Conservation (phyloP, 2,888 invertebrate genomes). For the Rhyacophila evoluta region DNA sequence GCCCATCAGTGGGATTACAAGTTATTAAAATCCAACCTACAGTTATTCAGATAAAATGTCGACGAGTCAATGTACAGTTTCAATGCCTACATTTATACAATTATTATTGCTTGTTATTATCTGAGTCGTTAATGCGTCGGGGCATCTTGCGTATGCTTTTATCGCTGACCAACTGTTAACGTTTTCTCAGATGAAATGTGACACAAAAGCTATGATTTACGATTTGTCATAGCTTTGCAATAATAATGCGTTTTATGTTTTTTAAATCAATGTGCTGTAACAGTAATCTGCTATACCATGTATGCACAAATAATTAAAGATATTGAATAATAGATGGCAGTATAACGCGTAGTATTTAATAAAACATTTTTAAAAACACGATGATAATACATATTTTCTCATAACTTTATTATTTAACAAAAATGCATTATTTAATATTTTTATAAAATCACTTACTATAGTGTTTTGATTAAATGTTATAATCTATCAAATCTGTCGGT, state of each 20-base stretch:
- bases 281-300: background rate
- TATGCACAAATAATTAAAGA: background rate
- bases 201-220: background rate
- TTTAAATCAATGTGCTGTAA: background rate
- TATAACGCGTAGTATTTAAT: too few species aligned
- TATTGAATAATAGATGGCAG: background rate
- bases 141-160: background rate
- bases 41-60: background rate
- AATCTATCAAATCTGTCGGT: too few species aligned
- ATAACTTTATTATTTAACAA: background rate
- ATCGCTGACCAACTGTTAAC: background rate
- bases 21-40: conserved; percentile 1
- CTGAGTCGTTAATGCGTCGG: background rate
- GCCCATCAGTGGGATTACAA: background rate
- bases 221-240: background rate
- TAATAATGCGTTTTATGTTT: background rate
- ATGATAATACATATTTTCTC: too few species aligned
- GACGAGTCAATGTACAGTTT: background rate
- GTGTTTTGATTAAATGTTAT: background rate
- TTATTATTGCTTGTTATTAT: background rate
- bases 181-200: background rate
- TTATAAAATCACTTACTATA: background rate
- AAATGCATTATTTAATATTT: background rate
- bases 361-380: too few species aligned
- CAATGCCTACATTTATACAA: background rate